Evolutionary conservation across 2,113 vertebrate species (phyloP).

Genomic region (Circaetus gallicus): DNA sequence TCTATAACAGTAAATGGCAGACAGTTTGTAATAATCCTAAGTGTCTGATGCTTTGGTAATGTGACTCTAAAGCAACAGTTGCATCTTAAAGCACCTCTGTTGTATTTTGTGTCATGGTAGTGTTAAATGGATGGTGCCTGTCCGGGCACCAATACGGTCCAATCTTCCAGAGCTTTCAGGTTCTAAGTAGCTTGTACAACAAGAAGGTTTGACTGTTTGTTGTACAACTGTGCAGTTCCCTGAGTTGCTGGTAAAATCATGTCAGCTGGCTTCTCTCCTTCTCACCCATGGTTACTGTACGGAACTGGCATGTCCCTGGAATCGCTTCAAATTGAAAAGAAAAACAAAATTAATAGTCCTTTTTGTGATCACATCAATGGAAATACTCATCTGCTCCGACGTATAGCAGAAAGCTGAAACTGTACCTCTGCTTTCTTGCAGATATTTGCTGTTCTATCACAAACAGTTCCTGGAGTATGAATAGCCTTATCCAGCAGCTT

Average conservation of each 20-base stretch:
- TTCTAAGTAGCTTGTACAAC: not conserved
- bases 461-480: conserved; percentile 97
- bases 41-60: not conserved
- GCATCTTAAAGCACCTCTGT: not conserved
- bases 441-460: conserved; percentile 97
- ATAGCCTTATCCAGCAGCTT: conserved; percentile 74
- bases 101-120: not conserved
- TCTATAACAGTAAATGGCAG: not conserved
- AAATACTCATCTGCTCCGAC: not conserved
- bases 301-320: not conserved
- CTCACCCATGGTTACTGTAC: not conserved
- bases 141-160: not conserved
- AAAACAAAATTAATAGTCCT: not conserved
- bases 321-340: not conserved
- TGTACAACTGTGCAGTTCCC: not conserved
- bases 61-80: not conserved
- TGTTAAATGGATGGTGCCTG: not conserved
- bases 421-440: conserved; percentile 35
- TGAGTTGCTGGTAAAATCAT: not conserved
- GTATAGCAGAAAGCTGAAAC: not conserved
- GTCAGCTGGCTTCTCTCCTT: not conserved
- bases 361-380: not conserved
- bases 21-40: not conserved
- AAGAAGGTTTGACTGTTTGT: not conserved
- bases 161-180: not conserved